Evolutionary conservation across 2,113 vertebrate species (phyloP).

Genomic region (Pardalotus punctatus): DNA sequence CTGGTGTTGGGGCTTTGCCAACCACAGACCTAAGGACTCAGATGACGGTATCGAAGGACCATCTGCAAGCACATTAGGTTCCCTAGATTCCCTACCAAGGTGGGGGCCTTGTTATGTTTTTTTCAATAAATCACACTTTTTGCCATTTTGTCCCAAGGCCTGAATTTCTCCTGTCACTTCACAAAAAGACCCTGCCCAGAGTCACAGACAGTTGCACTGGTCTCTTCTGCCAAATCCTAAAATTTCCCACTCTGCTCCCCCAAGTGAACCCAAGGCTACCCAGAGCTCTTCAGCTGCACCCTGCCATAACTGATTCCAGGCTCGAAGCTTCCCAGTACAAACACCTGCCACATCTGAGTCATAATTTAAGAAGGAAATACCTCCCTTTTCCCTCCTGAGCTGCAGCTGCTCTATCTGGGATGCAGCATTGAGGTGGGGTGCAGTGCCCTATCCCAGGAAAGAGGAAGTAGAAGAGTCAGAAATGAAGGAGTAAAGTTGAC

Average conservation of each 20-base stretch:
- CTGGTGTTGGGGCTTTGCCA: neutral
- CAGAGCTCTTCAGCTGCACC: neutral
- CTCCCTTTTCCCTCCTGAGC: neutral
- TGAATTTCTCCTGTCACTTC: neutral
- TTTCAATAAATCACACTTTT: neutral
- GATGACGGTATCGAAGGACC: fast-evolving
- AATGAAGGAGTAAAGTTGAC: neutral
- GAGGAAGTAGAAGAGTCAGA: neutral
- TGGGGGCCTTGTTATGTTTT: fast-evolving
- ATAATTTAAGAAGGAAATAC: neutral
- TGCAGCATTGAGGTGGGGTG: fast-evolving
- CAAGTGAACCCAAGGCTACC: fast-evolving
- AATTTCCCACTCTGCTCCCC: fast-evolving
- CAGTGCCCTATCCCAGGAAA: too few relatives aligned
- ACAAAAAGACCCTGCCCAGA: neutral
- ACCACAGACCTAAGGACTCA: neutral
- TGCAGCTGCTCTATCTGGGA: neutral
- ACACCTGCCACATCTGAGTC: neutral
- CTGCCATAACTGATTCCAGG: neutral
- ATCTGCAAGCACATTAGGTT: neutral
- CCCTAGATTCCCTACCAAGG: neutral
- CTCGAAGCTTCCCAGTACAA: neutral
- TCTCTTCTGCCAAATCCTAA: neutral
- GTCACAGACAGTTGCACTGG: neutral
- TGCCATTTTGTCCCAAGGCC: neutral